Conservation (phyloP, 2,113 vertebrate species). For the Amblyornis subalaris region DNA sequence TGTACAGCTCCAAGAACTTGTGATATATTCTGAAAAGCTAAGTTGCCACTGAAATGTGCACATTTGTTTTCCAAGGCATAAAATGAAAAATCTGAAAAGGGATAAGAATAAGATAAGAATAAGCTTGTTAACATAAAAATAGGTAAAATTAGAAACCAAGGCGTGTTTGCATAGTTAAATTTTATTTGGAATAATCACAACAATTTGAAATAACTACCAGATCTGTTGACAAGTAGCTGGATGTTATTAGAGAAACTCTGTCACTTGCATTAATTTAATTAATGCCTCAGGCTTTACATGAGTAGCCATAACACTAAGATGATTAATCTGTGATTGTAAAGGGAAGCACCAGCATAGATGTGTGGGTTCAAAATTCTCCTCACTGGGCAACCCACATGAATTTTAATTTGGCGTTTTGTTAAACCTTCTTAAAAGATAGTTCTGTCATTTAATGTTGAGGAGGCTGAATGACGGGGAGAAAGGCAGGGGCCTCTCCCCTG, state of each 20-base stretch:
- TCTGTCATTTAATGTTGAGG: accelerated
- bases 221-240: background rate
- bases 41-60: background rate
- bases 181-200: background rate
- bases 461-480: accelerated
- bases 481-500: background rate
- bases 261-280: background rate
- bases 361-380: background rate
- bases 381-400: background rate
- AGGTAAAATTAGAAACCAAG: background rate
- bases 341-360: background rate
- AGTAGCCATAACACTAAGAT: background rate
- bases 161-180: background rate
- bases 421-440: background rate
- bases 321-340: background rate
- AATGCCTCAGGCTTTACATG: background rate
- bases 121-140: background rate
- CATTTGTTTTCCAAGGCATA: background rate
- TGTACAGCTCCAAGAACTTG: background rate
- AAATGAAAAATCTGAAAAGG: background rate
- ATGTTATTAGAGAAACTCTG: background rate
- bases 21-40: background rate
- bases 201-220: background rate
- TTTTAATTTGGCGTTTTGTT: background rate
- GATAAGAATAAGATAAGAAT: background rate